Evolutionary conservation across 2,888 invertebrate species (phyloP), one percentile per base, ranked within the genome.

Genomic region (Ethmia dodecea): DNA sequence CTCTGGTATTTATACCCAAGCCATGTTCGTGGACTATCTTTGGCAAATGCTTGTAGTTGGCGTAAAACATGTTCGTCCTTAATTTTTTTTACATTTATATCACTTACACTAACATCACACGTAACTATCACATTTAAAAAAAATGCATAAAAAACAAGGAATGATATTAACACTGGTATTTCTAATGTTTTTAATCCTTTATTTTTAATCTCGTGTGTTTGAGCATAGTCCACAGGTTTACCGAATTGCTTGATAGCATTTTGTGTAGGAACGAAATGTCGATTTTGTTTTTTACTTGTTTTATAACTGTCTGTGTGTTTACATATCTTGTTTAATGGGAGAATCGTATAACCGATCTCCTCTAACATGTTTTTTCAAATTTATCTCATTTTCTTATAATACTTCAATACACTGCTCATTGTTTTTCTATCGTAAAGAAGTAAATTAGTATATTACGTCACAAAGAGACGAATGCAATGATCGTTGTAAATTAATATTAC

Each of bases 21-120:
- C 60, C 61, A 65, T 33, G 61, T 35, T 43, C 66, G 67, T 1
- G 47, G 43, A 33, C 53, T 56, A 9, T 66, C 65, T 58, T 52
- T 64, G 14, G 45, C 41, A 40, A 52, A 42, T 35, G 47, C 52
- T 36, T 62, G 53, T 10, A 43, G 47, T 27, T 49, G 57, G 37
- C 58, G 52, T 6, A 55, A 32, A 40, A 46, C 42, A 33, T 47
- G 42, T 35, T 43, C 47, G 31, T 60, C 49, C 53, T 64, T 62
- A 40, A 44, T 46, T 36, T 48, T 52, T 52, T 65, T 65, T 43
- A 53, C 63, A 70, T 73, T 69, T 62, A 73, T 55, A 64, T 67
- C 55, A 68, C 63, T 83, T 60, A 75, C 62, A 71, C 73, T 83
- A 75, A 65, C 79, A 79, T 83, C 79, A 80, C 84, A 84, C 70